Percentiles rank a stretch among this genome's conserved stretches.
phyloP scores from a whole-genome alignment of 2,888 invertebrate genomes.

The Hoplodrina blanda region DNA sequence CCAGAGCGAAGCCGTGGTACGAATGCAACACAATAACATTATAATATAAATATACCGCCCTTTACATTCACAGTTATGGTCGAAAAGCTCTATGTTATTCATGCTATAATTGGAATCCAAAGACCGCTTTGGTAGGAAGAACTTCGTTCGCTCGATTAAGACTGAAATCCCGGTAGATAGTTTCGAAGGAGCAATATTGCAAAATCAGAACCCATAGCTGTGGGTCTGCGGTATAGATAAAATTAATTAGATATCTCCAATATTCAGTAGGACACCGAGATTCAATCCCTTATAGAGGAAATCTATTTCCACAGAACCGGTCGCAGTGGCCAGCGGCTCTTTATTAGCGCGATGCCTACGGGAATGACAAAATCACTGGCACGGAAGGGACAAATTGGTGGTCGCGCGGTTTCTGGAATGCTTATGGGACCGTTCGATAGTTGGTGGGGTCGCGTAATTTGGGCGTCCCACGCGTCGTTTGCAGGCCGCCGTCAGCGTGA shows the following conservation, averaged over 20 bases:
- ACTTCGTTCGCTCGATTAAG: constrained; percentile 54
- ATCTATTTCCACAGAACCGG: constrained; percentile 72
- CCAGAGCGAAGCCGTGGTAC: constrained; percentile 56
- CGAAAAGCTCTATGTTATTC: constrained; percentile 35
- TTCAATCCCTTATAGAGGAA: constrained; percentile 67
- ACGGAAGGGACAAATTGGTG: constrained; percentile 86
- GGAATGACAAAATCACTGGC: constrained; percentile 80
- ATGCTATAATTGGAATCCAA: constrained; percentile 39
- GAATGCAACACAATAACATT: constrained; percentile 64
- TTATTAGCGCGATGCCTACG: constrained; percentile 74
- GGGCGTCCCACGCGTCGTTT: constrained; percentile 75
- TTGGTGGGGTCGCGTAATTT: constrained; percentile 78
- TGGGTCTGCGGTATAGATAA: constrained; percentile 63
- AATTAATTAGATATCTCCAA: constrained; percentile 70
- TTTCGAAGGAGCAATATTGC: constrained; percentile 63
- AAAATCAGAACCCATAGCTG: constrained; percentile 60
- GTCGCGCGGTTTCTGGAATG: constrained; percentile 77
- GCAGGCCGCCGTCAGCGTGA: constrained; percentile 76
- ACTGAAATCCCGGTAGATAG: constrained; percentile 58
- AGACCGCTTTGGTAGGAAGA: constrained; percentile 29
- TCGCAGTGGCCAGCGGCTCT: constrained; percentile 66
- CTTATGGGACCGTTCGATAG: constrained; percentile 77
- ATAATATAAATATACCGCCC: constrained; percentile 52
- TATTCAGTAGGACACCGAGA: constrained; percentile 66
- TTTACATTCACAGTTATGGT: constrained; percentile 47